Evolutionary conservation across 2,797 vertebrate species (phyloP).

Genomic region (Mustela erminea): DNA sequence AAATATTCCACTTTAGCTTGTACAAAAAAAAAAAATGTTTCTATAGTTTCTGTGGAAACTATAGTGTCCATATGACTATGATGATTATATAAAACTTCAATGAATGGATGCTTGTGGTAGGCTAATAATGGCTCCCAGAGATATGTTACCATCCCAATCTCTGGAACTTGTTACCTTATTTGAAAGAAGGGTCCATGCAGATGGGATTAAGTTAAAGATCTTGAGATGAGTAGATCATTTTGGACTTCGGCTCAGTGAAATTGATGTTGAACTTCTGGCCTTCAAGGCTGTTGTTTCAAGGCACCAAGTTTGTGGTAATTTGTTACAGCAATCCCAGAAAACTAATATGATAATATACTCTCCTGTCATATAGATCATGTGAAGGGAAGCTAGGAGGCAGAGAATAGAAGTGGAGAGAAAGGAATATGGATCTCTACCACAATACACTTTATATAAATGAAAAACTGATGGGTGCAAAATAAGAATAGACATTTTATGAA

Average conservation of each 20-base stretch:
- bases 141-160: background rate
- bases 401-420: background rate
- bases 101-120: background rate
- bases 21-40: background rate
- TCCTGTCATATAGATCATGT: background rate
- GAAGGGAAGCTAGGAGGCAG: background rate
- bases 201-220: background rate
- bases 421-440: background rate
- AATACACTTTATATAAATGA: background rate
- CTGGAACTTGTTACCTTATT: background rate
- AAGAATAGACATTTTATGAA: slow-evolving; percentile 41
- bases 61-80: background rate
- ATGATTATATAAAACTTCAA: background rate
- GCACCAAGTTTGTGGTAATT: background rate
- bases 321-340: background rate
- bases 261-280: background rate
- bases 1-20: background rate
- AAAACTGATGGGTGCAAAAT: background rate
- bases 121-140: background rate
- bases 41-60: background rate
- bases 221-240: background rate
- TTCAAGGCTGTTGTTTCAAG: background rate
- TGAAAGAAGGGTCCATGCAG: background rate
- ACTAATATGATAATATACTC: background rate
- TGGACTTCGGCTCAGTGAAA: background rate